Conservation (phyloP, 1,140 invertebrate species). For the Lucilia cuprina region DNA sequence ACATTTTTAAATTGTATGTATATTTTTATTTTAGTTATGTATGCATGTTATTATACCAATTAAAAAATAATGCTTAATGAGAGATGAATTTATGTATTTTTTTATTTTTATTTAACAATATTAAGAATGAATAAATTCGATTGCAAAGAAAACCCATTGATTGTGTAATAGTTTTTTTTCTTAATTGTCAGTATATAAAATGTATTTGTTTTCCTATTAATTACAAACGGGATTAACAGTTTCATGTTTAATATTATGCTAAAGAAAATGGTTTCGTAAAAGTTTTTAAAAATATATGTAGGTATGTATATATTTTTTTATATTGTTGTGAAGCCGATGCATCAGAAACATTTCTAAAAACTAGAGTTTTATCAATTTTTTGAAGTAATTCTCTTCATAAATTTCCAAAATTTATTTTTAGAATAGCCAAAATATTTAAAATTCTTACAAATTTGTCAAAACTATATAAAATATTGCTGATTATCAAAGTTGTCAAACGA, state of each 20-base stretch:
- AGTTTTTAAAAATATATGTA: no score
- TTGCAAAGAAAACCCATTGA: constrained; percentile 28
- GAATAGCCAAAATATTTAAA: no score
- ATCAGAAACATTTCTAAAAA: no score
- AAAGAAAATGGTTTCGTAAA: no score
- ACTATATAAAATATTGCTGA: no score
- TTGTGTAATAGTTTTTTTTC: background rate
- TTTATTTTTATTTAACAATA: background rate
- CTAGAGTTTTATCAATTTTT: no score
- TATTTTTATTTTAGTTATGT: background rate
- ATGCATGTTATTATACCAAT: background rate
- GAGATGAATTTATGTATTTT: background rate
- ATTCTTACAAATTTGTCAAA: no score
- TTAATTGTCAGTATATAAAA: background rate
- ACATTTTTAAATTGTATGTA: background rate
- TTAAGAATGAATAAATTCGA: constrained; percentile 23
- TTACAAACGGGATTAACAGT: background rate
- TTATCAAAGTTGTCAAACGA: no score
- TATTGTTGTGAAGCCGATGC: no score
- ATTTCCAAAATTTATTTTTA: no score
- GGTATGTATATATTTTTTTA: no score
- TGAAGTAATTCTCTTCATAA: no score
- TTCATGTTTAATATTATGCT: background rate
- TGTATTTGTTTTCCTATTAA: background rate
- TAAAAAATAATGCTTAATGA: background rate